Evolutionary conservation across 2,888 invertebrate species (phyloP), one percentile per base, ranked within the genome.

Genomic region (Electrophaes corylata): DNA sequence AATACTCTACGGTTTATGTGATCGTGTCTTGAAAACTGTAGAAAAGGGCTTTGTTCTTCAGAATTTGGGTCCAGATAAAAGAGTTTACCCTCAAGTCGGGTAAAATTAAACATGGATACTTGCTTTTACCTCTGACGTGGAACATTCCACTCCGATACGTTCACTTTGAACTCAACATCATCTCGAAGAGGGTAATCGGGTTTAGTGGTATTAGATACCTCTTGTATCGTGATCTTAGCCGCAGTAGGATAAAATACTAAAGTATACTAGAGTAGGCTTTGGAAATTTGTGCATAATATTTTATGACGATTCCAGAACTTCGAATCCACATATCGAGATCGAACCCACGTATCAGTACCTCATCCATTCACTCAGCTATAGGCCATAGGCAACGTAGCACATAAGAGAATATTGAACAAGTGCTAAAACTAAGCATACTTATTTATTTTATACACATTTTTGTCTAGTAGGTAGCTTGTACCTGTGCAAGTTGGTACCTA

Each of bases 71-170:
- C 76, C 81, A 82, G 82, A 82, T 78, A 81, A 86, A 84, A 86
- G 79, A 81, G 71, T 87, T 87, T 84, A 76, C 74, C 78, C 81
- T 82, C 71, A 78, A 82, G 78, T 66, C 71, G 76, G 82, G 79
- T 79, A 84, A 90, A 89, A 90, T 91, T 89, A 88, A 88, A 89
- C 88, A 88, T 88, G 88, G 88, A 88, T 90, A 88, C 88, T 85
- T 88, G 84, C 88, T 83, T 83, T 88, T 90, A 88, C 90, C 90
- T 84, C 79, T 83, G 86, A 86, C 81, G 86, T 84, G 87, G 84
- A 89, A 87, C 83, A 87, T 91, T 91, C 90, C 91, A 79, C 83
- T 82, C 76, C 84, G 82, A 81, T 90, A 88, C 83, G 78, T 85
- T 84, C 73, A 74, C 91, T 91, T 91, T 91, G 91, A 88, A 84